Evolutionary conservation across 2,888 invertebrate genomes (phyloP).

Genomic region (Athalia circularis): DNA sequence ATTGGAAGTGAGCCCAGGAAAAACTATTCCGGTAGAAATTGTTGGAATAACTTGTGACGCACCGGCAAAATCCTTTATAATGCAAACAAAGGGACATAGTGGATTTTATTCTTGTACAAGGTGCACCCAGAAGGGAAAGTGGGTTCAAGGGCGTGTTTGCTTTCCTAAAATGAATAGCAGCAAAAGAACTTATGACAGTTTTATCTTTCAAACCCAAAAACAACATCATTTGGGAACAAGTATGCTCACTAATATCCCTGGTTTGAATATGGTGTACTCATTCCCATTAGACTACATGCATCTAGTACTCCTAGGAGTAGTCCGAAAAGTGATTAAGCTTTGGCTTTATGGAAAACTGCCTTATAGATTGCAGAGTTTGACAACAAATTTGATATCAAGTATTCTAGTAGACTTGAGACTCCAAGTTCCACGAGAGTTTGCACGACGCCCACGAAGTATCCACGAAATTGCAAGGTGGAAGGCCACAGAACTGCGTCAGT

Average conservation of each 20-base stretch:
- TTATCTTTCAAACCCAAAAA: conserved; percentile 43
- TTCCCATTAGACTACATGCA: conserved; percentile 53
- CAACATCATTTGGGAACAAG: conserved; percentile 46
- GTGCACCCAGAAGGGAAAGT: conserved; percentile 50
- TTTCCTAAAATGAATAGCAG: conserved; percentile 36
- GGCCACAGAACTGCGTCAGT: background rate
- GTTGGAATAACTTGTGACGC: conserved; percentile 49
- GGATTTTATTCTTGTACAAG: conserved; percentile 53
- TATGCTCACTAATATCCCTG: conserved; percentile 37
- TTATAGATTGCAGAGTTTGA: background rate
- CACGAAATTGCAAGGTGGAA: conserved; percentile 47
- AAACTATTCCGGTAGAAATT: conserved; percentile 46
- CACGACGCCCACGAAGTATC: conserved; percentile 50
- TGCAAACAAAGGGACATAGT: conserved; percentile 51
- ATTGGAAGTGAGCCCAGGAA: background rate
- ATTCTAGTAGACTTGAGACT: background rate
- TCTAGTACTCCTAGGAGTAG: conserved; percentile 48
- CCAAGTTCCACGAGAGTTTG: conserved; percentile 49
- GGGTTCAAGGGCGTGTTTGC: conserved; percentile 23
- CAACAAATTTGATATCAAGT: background rate
- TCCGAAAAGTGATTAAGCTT: conserved; percentile 49
- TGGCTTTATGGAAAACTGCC: conserved; percentile 43
- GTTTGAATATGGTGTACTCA: conserved; percentile 43
- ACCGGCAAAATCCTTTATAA: conserved; percentile 51
- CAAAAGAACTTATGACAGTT: conserved; percentile 48